Evolutionary conservation across 2,888 invertebrate genomes (phyloP).

Genomic region (Lochmaea capreae): DNA sequence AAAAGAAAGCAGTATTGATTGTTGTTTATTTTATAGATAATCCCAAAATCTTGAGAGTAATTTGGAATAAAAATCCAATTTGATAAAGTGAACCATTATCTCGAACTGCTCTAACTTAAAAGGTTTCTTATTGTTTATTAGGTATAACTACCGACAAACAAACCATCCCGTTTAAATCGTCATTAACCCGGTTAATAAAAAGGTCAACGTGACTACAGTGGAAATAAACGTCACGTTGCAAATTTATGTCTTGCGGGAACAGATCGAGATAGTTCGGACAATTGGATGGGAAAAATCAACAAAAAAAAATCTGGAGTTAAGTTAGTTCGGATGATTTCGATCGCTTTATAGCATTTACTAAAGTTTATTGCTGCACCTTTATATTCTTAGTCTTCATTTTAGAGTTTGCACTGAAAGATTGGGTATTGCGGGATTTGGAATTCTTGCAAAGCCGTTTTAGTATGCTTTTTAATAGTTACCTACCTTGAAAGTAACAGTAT

Average conservation of each 20-base stretch:
- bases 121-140: neutral
- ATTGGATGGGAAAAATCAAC: constrained; percentile 7
- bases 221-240: constrained; percentile 36
- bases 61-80: too few relatives aligned
- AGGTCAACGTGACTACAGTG: constrained; percentile 5
- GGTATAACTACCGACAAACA: neutral
- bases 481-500: too few relatives aligned
- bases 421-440: neutral
- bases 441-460: neutral
- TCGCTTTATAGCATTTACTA: constrained; percentile 3
- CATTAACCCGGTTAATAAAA: constrained; percentile 6
- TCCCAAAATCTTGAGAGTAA: too few relatives aligned
- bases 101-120: too few relatives aligned
- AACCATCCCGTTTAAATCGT: neutral
- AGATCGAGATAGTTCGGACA: constrained; percentile 20
- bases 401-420: neutral
- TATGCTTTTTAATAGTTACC: too few relatives aligned
- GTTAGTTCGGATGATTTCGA: neutral
- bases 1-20: too few relatives aligned
- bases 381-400: neutral
- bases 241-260: constrained; percentile 36
- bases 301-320: neutral
- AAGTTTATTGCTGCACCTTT: constrained; percentile 1
- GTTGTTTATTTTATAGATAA: too few relatives aligned
- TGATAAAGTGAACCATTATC: too few relatives aligned